Base-by-base conservation (phyloP, 2,113 vertebrate species). In the Atrichornis clamosus region DNA sequence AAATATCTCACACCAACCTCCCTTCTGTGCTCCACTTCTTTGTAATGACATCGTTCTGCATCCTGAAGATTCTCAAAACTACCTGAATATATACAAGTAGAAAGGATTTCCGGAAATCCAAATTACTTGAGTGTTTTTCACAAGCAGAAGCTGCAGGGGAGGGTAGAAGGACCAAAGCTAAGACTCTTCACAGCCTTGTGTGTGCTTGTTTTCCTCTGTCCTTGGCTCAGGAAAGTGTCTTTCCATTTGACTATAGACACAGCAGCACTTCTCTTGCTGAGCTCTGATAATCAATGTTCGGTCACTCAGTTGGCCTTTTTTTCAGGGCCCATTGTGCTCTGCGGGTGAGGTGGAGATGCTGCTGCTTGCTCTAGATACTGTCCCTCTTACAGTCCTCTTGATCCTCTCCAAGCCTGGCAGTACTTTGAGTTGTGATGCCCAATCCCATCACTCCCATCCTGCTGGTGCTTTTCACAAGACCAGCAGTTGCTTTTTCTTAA, bases 231-330 rank as follows among this genome's bases (percentile, higher is more conserved):
- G 82, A 93, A 97, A 93, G 95, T 94, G 81, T 92, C 90, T 98
- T 97, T 96, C 87, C 85, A 81, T 97, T 97, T 98, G 97, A 96
- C 98, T 97, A 95, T 83, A 96, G 94, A 81, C 97, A 93, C 92
- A 97, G 95, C 96, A 97, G 95, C 83, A 35, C 77, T 96, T 96
- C 86, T 95, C 96, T 87, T 97, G 97, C 96, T 97, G 94, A 97
- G 97, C 97, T 96, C 96, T 96, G 90, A 96, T 98, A 96, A 98
- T 98, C 98, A 84, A 98, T 97, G 97, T 75, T 81, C 60, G 75
- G 75, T 91, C 89, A 35, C 68, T 76, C 73, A 62, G 20, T 74
- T 88, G 82, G 50, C 73, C 62, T 81, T 89, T 77, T 52, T 85
- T 64, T 91, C 62, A 69, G 50, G 68, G 68, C 33, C 64, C 27